Percentiles rank a stretch among this genome's conserved stretches.
Conservation (phyloP, 2,113 vertebrate genomes). For the Falco punctatus region DNA sequence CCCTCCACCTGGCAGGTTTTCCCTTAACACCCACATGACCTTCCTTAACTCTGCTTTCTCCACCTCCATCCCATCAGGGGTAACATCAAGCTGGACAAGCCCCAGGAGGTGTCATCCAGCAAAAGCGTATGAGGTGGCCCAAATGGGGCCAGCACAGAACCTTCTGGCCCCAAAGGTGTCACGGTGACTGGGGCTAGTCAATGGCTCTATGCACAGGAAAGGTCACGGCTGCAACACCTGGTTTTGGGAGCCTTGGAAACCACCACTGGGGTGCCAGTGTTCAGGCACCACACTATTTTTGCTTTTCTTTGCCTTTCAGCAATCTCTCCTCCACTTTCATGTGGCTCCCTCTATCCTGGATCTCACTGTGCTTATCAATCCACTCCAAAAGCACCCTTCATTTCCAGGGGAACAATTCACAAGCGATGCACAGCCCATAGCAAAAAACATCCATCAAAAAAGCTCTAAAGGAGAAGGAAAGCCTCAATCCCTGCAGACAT, state of each 20-base stretch:
- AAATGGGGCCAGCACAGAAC: not conserved
- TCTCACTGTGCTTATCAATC: constrained; percentile 40
- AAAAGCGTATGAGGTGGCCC: not conserved
- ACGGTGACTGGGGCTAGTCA: not conserved
- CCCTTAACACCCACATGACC: too few relatives aligned
- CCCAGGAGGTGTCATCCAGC: not conserved
- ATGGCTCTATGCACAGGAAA: not conserved
- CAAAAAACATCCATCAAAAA: accelerated
- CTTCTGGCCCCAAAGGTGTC: not conserved
- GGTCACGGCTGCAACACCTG: not conserved
- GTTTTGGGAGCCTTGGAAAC: not conserved
- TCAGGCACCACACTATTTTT: not conserved
- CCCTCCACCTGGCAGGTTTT: not conserved
- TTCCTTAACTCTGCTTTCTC: not conserved
- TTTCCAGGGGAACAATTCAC: not conserved
- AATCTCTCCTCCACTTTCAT: not conserved
- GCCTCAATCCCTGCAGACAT: not conserved
- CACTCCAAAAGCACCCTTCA: constrained; percentile 36
- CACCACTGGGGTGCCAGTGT: accelerated
- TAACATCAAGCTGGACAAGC: not conserved
- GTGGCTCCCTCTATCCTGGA: constrained; percentile 13
- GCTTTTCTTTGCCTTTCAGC: not conserved
- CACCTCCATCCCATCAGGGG: too few relatives aligned
- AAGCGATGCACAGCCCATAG: not conserved
- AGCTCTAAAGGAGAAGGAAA: not conserved